These are phyloP conservation scores for Nowickia ferox DNA, from an alignment of 2,888 invertebrate genomes.

Conservation along the genomic window DNA sequence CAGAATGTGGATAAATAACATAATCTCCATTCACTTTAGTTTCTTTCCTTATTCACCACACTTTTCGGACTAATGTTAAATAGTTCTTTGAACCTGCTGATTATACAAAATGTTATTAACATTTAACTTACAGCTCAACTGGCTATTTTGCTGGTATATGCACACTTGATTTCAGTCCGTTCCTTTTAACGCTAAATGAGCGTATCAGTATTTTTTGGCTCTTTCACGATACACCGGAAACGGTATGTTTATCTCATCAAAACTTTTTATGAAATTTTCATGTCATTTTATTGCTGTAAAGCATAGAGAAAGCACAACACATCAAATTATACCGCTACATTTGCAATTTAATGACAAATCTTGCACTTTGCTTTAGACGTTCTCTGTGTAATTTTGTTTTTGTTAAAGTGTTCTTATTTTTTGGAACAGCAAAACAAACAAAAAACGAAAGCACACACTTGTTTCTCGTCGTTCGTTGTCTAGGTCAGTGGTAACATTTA, in stretches of 20 bases:
- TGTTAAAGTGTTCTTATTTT: slow-evolving; percentile 41
- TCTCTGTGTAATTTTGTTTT: slow-evolving; percentile 51
- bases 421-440: not conserved
- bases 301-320: slow-evolving; percentile 51
- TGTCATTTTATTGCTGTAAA: slow-evolving; percentile 66
- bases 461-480: slow-evolving; percentile 73
- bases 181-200: slow-evolving; percentile 45
- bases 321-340: slow-evolving; percentile 58
- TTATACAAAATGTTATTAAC: slow-evolving; percentile 23
- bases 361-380: slow-evolving; percentile 56
- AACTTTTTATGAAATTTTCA: slow-evolving; percentile 36
- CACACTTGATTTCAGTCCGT: slow-evolving; percentile 23
- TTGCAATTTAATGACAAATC: slow-evolving; percentile 56
- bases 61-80: slow-evolving; percentile 70
- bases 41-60: slow-evolving; percentile 70
- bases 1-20: slow-evolving; percentile 21
- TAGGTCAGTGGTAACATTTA: slow-evolving; percentile 79
- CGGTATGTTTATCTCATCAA: slow-evolving; percentile 9
- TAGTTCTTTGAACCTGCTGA: slow-evolving; percentile 30
- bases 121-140: slow-evolving; percentile 5
- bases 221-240: slow-evolving; percentile 45
- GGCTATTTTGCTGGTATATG: not conserved
- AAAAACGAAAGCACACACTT: slow-evolving; percentile 69
- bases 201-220: not conserved
- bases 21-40: not conserved